Base-by-base conservation (phyloP, 2,888 invertebrate genomes). In the Scotopteryx bipunctaria region DNA sequence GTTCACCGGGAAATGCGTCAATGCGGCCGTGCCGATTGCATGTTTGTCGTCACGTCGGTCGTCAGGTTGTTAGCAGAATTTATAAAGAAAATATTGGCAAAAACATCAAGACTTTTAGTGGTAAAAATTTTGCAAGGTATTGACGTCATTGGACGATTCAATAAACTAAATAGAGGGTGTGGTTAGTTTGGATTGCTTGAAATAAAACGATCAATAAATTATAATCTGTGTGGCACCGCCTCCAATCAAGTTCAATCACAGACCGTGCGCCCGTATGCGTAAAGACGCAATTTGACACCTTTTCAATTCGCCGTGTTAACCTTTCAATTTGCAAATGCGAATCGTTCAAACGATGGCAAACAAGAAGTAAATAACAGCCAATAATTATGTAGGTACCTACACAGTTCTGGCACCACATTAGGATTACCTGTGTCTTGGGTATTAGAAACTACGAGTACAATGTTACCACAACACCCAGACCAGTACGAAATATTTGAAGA, bases 191-290 rank as follows among this genome's bases (percentile, higher is more conserved):
- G 55, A 66, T 59, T 58, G 46, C 52, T 55, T 49, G 25, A 61
- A 57, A 64, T 63, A 54, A 41, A 45, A 55, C 57, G 63, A 60
- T 60, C 63, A 70, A 73, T 71, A 72, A 71, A 70, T 72, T 46
- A 63, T 59, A 73, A 70, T 67, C 29, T 58, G 64, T 52, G 61
- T 54, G 66, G 57, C 64, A 67, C 66, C 68, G 75, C 71, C 70
- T 59, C 64, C 71, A 78, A 80, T 80, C 67, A 77, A 69, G 57
- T 70, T 73, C 74, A 80, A 78, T 80, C 67, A 70, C 58, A 48
- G 62, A 51, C 35, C 47, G 55, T 64, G 60, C 64, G 63, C 60
- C 41, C 38, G 56, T 63, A 66, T 67, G 67, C 65, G 63, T 64
- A 63, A 64, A 49, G 37, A 37, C 57, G 57, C 54, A 55, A 63